Percentiles rank a stretch among this genome's conserved stretches.
Conservation (phyloP, 2,797 vertebrate genomes). For the Cuniculus paca region DNA sequence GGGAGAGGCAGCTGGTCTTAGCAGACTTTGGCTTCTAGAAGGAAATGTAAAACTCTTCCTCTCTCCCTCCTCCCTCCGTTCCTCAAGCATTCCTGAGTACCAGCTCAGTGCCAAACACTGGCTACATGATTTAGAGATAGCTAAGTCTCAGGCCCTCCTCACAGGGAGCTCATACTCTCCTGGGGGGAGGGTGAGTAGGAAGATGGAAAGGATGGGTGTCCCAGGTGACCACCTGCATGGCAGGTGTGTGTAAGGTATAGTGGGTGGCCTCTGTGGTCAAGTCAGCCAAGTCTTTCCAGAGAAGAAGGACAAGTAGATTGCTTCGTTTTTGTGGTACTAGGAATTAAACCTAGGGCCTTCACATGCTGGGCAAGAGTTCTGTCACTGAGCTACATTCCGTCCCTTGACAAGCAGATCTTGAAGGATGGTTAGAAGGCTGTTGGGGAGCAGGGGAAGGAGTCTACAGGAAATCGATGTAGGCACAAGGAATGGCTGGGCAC, state of each 20-base stretch:
- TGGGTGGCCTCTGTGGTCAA: neutral
- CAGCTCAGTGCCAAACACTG: neutral
- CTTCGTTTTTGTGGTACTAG: neutral
- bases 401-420: neutral
- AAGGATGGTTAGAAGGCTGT: neutral
- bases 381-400: neutral
- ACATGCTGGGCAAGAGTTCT: neutral
- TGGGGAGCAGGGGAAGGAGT: neutral
- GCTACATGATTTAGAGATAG: neutral
- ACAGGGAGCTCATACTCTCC: neutral
- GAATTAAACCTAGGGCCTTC: neutral
- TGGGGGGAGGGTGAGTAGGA: too few species aligned
- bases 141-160: neutral
- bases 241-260: neutral
- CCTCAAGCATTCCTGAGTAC: neutral
- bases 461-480: neutral
- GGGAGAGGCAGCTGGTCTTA: neutral
- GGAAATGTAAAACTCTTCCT: neutral
- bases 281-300: neutral
- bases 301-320: neutral
- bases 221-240: neutral
- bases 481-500: neutral
- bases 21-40: neutral
- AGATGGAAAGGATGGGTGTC: neutral
- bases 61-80: neutral